Conservation (phyloP, 2,888 invertebrate genomes). For the Caenorhabditis auriculariae region DNA sequence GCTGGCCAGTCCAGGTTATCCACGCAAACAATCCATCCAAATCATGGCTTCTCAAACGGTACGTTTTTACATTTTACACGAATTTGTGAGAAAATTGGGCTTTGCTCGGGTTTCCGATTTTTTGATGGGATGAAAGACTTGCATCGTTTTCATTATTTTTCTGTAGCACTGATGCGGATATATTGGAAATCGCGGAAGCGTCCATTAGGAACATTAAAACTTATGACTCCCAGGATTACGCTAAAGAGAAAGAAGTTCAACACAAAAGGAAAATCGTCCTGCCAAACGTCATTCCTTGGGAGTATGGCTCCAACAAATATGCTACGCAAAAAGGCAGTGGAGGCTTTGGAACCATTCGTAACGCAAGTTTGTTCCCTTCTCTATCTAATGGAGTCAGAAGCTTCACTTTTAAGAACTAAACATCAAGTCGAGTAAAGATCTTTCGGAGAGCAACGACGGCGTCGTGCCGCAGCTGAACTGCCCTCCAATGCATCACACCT, state of each 20-base stretch:
- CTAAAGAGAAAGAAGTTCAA: conserved; percentile 40
- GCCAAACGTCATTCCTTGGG: conserved; percentile 55
- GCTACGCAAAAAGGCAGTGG: conserved; percentile 54
- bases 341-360: conserved; percentile 48
- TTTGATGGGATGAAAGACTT: no score
- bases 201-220: no score
- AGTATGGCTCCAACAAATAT: conserved; percentile 57
- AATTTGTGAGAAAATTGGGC: no score
- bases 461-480: conserved; percentile 43
- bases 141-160: no score
- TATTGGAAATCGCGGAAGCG: no score
- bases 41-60: no score
- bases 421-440: conserved; percentile 32
- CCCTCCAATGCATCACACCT: conserved; percentile 35
- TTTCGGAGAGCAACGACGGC: conserved; percentile 40
- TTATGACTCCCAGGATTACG: conserved; percentile 49
- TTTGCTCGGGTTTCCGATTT: no score
- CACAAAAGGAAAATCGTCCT: conserved; percentile 44
- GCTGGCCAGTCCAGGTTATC: no score
- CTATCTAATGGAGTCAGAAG: neutral
- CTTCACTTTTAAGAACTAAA: conserved; percentile 33
- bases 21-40: no score
- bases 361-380: conserved; percentile 30
- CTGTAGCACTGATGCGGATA: no score
- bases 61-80: no score